Evolutionary conservation across 2,797 vertebrate species (phyloP), one percentile per base, ranked within the genome.

Genomic region (Lutjanus argentimaculatus): DNA sequence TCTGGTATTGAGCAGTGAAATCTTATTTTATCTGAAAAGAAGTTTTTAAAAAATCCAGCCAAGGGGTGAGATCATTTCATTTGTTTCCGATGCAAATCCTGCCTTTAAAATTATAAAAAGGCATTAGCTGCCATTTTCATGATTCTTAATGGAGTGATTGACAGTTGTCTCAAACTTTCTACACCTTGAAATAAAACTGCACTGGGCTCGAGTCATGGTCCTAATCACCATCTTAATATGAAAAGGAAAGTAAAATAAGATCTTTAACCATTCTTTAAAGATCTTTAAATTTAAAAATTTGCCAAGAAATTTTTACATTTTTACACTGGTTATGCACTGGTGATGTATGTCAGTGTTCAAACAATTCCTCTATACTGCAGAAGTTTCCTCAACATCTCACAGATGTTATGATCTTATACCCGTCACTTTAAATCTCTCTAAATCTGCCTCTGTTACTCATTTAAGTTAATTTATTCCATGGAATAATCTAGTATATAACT

Each of bases 1-100:
- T 83, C 81, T 57, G 73, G 11, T 52, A 43, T 36, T 82, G 43
- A 91, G 71, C 69, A 17, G 30, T 11, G 10, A 80, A 81, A 85
- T 79, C 67, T 43, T n/a, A 63, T 73, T 83, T 66, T 46, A 74
- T 69, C 10, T 72, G 13, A 82, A 73, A 62, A 75, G 59, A 53
- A 48, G 77, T 63, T 36, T 36, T 45, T 8, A 53, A 17, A 43
- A 63, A 58, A 8, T 30, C 16, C 11, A 17, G 17, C 40, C 6
- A 65, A 7, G 19, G 15, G 59, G 13, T 25, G 55, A 68, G 42
- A 43, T 63, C 4, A 16, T 66, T 72, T 69, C 6, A 72, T 64
- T 66, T 63, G 56, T 82, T 70, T 75, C 25, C 25, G n/a, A 57
- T 72, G 63, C 59, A 70, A 61, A 77, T 86, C 64, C 63, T 45